phyloP scores from a whole-genome alignment of 2,797 vertebrate species.

The Lepilemur ruficaudatus region DNA sequence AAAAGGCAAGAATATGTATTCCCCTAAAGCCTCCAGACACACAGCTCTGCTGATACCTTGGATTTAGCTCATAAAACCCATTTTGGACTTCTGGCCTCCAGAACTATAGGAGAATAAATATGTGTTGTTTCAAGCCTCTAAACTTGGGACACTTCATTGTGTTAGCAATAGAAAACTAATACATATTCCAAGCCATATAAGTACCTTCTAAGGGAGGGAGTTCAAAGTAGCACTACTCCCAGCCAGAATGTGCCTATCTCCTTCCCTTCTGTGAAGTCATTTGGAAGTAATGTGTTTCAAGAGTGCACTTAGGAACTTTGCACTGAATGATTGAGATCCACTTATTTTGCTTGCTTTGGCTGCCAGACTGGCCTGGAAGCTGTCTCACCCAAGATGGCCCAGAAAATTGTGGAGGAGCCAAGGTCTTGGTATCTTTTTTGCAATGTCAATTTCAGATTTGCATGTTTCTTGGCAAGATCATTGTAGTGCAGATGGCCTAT shows the following conservation, averaged over 20 bases:
- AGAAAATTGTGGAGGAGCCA: background rate
- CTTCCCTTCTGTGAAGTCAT: background rate
- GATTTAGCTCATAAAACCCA: background rate
- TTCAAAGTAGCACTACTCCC: background rate
- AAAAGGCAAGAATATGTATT: background rate
- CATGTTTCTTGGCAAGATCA: conserved; percentile 45
- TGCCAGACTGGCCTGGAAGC: conserved; percentile 4
- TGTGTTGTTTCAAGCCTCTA: background rate
- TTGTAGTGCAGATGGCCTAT: conserved; percentile 48
- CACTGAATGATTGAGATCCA: background rate
- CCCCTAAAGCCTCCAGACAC: background rate
- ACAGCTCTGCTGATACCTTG: background rate
- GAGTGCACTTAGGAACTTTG: background rate
- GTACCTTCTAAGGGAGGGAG: background rate
- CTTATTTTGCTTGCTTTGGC: background rate
- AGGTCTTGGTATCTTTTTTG: background rate
- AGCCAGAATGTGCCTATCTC: background rate
- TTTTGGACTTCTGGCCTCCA: background rate
- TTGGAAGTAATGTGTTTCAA: background rate
- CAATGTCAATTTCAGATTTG: conserved; percentile 31
- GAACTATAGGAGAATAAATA: background rate
- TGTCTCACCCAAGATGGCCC: background rate
- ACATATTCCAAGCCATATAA: background rate
- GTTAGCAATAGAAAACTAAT: background rate
- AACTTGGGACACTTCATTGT: background rate